A percentile compares a stretch with the other conserved stretches of the same genome.
Conservation (phyloP, 2,888 invertebrate genomes). For the Tiliacea citrago region DNA sequence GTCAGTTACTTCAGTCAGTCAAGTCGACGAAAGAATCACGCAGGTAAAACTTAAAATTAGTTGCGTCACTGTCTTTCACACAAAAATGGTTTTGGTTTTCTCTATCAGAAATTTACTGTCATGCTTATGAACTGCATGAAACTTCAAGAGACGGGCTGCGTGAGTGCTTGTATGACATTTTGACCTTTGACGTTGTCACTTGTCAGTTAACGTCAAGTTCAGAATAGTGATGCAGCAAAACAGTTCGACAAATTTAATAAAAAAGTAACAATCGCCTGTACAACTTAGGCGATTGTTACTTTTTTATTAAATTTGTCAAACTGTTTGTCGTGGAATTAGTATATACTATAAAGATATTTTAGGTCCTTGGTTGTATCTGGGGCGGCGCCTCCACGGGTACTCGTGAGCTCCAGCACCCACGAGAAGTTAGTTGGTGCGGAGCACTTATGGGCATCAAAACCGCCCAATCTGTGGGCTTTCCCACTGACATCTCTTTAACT, state of each 20-base stretch:
- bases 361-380: not conserved
- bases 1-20: not conserved
- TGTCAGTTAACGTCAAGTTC: not conserved
- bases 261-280: not conserved
- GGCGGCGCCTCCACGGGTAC: not conserved
- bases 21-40: not conserved
- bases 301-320: no score
- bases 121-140: conserved; percentile 1
- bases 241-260: not conserved
- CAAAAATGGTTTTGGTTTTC: not conserved
- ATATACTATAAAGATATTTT: not conserved
- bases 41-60: not conserved
- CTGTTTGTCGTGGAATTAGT: no score
- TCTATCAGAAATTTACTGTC: not conserved
- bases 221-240: conserved; percentile 10
- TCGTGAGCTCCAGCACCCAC: not conserved
- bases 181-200: conserved; percentile 34
- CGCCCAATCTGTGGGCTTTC: no score
- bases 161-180: conserved; percentile 2
- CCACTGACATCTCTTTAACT: no score
- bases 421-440: not conserved
- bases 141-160: not conserved
- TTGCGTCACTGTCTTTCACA: conserved; percentile 27
- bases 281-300: no score
- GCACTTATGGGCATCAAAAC: not conserved